phyloP scores from a whole-genome alignment of 2,888 invertebrate species.

The Linnaemya tessellans region DNA sequence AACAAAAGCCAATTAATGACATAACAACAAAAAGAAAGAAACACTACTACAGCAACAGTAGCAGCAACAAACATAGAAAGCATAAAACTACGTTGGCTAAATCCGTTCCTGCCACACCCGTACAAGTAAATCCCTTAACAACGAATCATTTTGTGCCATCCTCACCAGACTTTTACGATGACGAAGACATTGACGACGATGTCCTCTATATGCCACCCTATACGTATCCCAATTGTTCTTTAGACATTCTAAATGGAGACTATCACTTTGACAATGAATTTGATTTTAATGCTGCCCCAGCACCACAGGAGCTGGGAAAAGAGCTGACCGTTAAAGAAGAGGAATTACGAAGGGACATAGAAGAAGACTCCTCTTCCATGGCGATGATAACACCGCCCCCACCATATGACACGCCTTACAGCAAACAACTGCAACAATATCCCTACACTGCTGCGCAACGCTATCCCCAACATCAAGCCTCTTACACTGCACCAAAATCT shows the following conservation, averaged over 20 bases:
- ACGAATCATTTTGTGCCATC: conserved; percentile 72
- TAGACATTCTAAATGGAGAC: conserved; percentile 67
- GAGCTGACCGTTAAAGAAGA: conserved; percentile 48
- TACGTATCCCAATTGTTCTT: conserved; percentile 72
- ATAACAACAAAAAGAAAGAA: conserved; percentile 49
- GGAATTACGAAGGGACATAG: conserved; percentile 50
- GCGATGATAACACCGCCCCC: conserved; percentile 82
- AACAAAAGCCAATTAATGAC: conserved; percentile 50
- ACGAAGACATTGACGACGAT: conserved; percentile 58
- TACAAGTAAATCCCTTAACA: conserved; percentile 74
- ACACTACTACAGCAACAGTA: conserved; percentile 46
- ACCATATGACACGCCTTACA: conserved; percentile 79
- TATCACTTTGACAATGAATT: conserved; percentile 72
- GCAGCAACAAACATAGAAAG: conserved; percentile 62
- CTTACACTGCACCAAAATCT: conserved; percentile 64
- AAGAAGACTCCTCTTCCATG: conserved; percentile 78
- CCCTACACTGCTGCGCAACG: conserved; percentile 42
- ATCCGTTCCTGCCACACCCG: conserved; percentile 77
- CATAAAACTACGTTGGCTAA: conserved; percentile 70
- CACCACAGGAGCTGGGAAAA: conserved; percentile 10
- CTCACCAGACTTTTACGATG: conserved; percentile 71
- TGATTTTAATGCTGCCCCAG: conserved; percentile 59
- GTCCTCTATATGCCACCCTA: conserved; percentile 71
- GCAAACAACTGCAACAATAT: conserved; percentile 48
- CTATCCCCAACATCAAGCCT: conserved; percentile 46